Base-by-base conservation (phyloP, 2,113 vertebrate genomes). In the Prunella himalayana region DNA sequence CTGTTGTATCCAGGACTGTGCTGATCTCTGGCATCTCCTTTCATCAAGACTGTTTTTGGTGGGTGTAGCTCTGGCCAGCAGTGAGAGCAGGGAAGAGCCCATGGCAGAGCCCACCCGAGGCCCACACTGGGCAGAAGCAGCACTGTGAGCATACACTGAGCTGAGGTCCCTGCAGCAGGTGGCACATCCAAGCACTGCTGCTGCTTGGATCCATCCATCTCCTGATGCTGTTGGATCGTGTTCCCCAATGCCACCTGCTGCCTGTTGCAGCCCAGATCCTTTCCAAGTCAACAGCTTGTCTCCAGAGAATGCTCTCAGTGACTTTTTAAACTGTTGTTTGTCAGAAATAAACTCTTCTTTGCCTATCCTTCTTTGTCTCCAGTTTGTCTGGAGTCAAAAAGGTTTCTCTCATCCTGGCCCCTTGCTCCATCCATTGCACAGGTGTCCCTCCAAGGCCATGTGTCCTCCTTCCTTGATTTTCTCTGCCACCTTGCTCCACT, bases 61-160 rank as follows among this genome's bases (percentile, higher is more conserved):
- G 19, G 22, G 10, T 54, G 45, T 37, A 77, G 45, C 37, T 31
- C 37, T 76, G 54, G 49, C 54, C 31, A 33, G 59, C 1, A 4
- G 25, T n/a, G 30, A 76, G 39, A 72, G 64, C 44, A 59, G n/a
- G 69, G 41, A 54, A 25, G 15, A 49, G 61, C 78, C 65, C 19
- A 6, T 30, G 37, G 54, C 10, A 2, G 27, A 33, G 51, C 33
- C 37, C 51, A 44, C 37, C 10, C 10, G 16, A 54, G 65, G 64
- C 35, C 44, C 45, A 17, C 9, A 5, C 39, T 31, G 51, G 42
- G 39, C 47, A 82, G 61, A 57, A 59, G 56, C 27, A 78, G 31
- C 2, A 1, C n/a, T 33, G 30, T 1, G 8, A 49, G 54, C 42
- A 21, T 9, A 3, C 0, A 0, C 65, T 3, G 1, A 66, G 37